Percentiles rank a stretch among this genome's conserved stretches.
Conservation (phyloP, 2,797 vertebrate species). For the Paramormyrops hopkinsi region DNA sequence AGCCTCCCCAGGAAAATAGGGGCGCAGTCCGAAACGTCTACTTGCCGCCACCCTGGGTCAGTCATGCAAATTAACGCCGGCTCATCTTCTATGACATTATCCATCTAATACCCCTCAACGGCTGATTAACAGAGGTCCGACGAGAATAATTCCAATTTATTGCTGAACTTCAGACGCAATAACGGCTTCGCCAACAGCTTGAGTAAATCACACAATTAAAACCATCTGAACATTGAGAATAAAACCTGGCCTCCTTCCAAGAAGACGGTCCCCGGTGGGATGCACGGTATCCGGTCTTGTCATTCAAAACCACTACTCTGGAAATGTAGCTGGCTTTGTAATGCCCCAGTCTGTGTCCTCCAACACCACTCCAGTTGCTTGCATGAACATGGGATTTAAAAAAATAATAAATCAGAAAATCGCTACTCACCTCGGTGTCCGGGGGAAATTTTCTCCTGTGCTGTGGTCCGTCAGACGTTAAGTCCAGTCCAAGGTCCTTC, state of each 20-base stretch:
- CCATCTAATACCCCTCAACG: background rate
- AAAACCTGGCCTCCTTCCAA: background rate
- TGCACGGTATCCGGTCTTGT: background rate
- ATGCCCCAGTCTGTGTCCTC: background rate
- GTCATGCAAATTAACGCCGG: background rate
- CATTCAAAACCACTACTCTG: background rate
- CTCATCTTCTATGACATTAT: background rate
- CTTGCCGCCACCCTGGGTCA: background rate
- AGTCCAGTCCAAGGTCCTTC: slow-evolving; percentile 64
- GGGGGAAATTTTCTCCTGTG: slow-evolving; percentile 44
- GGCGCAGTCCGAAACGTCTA: background rate
- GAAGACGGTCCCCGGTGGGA: background rate
- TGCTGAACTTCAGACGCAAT: background rate
- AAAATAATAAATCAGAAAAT: background rate
- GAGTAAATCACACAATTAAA: slow-evolving; percentile 8
- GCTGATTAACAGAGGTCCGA: background rate
- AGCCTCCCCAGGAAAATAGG: background rate
- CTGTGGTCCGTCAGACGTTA: slow-evolving; percentile 44
- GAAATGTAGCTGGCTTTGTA: background rate
- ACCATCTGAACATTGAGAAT: background rate
- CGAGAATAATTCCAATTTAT: background rate
- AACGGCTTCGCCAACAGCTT: background rate
- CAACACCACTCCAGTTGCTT: background rate
- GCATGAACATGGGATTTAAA: background rate
- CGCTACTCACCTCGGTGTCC: slow-evolving; percentile 35